phyloP scores from a whole-genome alignment of 2,797 vertebrate genomes.

The Furcifer pardalis region DNA sequence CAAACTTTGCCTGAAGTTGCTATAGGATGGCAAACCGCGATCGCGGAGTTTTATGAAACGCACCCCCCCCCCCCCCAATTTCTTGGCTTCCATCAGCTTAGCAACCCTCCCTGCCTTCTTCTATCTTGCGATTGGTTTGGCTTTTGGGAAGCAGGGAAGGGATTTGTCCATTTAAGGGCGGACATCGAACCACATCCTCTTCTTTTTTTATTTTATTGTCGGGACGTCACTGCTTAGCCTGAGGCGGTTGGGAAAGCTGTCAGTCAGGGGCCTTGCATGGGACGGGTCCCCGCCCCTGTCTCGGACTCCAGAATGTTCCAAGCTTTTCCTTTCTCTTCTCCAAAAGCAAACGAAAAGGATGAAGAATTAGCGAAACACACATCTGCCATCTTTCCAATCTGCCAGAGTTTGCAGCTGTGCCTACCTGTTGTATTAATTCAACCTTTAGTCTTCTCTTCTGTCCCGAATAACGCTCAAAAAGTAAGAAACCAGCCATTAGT shows the following conservation, averaged over 20 bases:
- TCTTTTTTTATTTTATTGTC: not conserved
- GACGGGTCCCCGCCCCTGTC: not conserved
- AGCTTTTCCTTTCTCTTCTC: not conserved
- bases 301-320: not conserved
- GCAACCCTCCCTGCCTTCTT: slow-evolving; percentile 54
- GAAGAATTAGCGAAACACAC: not conserved
- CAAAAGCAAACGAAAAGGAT: slow-evolving; percentile 14
- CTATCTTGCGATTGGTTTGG: slow-evolving; percentile 31
- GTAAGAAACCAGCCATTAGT: no score
- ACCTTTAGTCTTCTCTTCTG: no score
- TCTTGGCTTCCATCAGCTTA: slow-evolving; percentile 52
- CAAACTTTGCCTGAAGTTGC: not conserved
- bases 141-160: not conserved
- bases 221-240: not conserved
- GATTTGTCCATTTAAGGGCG: slow-evolving; percentile 55
- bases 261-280: not conserved
- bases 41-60: not conserved
- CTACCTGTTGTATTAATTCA: not conserved
- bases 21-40: no score
- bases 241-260: slow-evolving; percentile 8
- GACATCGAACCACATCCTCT: not conserved
- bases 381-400: not conserved
- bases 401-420: no score
- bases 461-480: no score
- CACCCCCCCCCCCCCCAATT: not conserved